Percentiles rank a stretch among this genome's conserved stretches.
Conservation (phyloP, 2,888 invertebrate genomes). For the Endomychus coccineus region DNA sequence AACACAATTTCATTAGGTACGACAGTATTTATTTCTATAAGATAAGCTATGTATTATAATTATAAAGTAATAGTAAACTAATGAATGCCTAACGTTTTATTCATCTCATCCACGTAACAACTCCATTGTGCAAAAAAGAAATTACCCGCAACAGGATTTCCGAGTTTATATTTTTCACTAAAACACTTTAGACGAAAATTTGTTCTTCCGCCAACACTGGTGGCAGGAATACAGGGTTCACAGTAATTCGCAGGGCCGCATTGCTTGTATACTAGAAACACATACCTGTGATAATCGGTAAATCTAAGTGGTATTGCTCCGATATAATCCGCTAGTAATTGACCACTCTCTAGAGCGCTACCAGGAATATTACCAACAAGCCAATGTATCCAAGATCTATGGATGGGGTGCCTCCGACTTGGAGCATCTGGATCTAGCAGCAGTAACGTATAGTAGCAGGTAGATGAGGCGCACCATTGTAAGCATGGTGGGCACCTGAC, state of each 20-base stretch:
- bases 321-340: background rate
- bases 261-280: conserved; percentile 1
- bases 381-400: background rate
- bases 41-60: too few relatives aligned
- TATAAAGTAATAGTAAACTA: too few relatives aligned
- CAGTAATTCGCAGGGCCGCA: conserved; percentile 40
- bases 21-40: too few relatives aligned
- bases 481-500: conserved; percentile 51
- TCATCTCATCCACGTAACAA: conserved; percentile 7
- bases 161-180: conserved; percentile 51
- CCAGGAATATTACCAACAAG: background rate
- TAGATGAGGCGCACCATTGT: conserved; percentile 34
- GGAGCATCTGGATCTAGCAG: conserved; percentile 2
- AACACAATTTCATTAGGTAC: too few relatives aligned
- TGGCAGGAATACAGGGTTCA: conserved; percentile 53
- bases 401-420: background rate
- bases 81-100: conserved; percentile 9
- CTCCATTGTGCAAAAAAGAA: conserved; percentile 52
- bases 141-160: conserved; percentile 55
- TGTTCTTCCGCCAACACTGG: conserved; percentile 52
- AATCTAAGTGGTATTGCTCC: background rate
- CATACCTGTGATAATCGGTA: background rate
- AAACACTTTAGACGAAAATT: conserved; percentile 51
- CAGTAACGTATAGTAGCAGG: conserved; percentile 15
- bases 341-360: background rate